Evolutionary conservation across 2,888 invertebrate species (phyloP), one percentile per base, ranked within the genome.

Genomic region (Cataglyphis livida): DNA sequence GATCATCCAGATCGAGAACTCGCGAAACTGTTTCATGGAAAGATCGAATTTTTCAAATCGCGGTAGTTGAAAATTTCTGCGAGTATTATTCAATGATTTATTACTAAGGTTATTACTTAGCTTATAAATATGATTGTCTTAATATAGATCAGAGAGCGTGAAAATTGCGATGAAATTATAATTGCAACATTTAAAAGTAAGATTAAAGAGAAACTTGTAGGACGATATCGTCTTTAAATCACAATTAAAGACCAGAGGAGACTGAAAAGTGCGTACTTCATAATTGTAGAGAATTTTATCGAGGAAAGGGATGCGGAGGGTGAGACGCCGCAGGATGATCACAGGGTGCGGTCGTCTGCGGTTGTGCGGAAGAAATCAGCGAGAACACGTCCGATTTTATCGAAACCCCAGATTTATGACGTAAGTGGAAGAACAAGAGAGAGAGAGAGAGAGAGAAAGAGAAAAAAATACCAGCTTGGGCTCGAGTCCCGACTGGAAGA

Each of bases 361-460:
- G 87, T 85, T 82, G 71, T 76, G 61, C 71, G 71, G 81, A 82
- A 84, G 81, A 75, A 85, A 79, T 79, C 66, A 76, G 70, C 18
- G 75, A 28, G 78, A 66, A 81, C 82, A 82, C 62, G 78, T 79
- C 79, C 78, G 90, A 91, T 90, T 90, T 89, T 89, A 91, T 91
- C 89, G 91, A 89, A 89, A 88, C 84, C 84, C 70, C 68, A 83
- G 90, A 91, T 91, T 91, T 91, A 91, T 91, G 89, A 87, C 70
- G 85, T 65, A 62, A 70, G 70, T 32, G 73, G 84, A 66, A 84
- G 59, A 85, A 71, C 41, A 83, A 68, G 85, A 71, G 48, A 54
- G 44, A 51, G 12, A 44, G 15, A 6, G 35, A 6, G 35, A 35
- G 28, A 28, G 28, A 28, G 28, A 2, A 2, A 28, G 2, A 28